phyloP scores from a whole-genome alignment of 2,888 invertebrate species.

The Tipula helvola region DNA sequence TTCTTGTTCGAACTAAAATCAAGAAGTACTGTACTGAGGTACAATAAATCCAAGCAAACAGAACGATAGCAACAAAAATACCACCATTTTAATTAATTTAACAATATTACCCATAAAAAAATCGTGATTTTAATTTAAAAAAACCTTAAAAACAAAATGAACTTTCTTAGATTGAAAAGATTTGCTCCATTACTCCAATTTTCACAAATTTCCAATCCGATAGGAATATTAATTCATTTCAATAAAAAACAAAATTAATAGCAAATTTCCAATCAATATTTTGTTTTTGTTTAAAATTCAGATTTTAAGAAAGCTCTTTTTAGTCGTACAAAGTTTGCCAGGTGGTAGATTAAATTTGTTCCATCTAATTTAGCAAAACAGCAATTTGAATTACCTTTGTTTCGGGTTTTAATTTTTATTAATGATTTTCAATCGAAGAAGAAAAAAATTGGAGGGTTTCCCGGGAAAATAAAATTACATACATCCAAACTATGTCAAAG shows the following conservation, averaged over 20 bases:
- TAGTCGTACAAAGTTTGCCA: background rate
- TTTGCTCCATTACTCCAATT: background rate
- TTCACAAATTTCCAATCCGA: background rate
- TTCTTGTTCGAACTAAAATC: too few species aligned
- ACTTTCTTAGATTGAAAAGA: background rate
- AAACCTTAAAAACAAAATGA: background rate
- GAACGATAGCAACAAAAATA: too few species aligned
- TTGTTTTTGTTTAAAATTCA: background rate
- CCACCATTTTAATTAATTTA: too few species aligned
- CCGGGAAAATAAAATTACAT: background rate
- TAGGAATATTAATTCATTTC: background rate
- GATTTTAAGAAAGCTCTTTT: background rate
- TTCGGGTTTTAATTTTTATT: background rate
- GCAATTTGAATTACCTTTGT: background rate
- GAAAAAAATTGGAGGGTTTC: background rate
- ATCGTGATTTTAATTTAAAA: background rate
- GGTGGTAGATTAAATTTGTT: background rate
- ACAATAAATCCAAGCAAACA: background rate
- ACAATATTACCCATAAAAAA: background rate
- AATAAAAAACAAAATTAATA: background rate
- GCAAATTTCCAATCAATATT: background rate
- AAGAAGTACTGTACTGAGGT: too few species aligned
- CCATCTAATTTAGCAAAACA: background rate
- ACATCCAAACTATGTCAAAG: background rate
- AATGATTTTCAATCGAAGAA: background rate